Evolutionary conservation across 2,888 invertebrate genomes (phyloP).

Genomic region (Trisateles emortualis): DNA sequence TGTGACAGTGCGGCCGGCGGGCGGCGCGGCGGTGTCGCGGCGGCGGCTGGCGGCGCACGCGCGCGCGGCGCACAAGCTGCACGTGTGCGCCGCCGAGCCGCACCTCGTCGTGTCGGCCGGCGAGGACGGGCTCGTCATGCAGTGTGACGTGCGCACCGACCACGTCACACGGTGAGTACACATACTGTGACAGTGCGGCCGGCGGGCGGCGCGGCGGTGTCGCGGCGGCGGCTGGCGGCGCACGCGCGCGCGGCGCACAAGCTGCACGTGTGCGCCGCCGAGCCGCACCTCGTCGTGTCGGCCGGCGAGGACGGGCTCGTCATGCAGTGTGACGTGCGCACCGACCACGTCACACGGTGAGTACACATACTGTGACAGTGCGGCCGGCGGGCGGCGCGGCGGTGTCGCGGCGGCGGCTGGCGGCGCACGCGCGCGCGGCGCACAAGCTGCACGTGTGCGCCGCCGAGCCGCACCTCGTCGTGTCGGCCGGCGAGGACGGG

Average conservation of each 20-base stretch:
- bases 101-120: conserved; percentile 94
- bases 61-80: conserved; percentile 95
- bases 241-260: conserved; percentile 94
- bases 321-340: conserved; percentile 93
- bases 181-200: conserved; percentile 88
- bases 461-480: conserved; percentile 91
- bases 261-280: conserved; percentile 91
- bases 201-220: conserved; percentile 82
- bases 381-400: no score
- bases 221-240: conserved; percentile 89
- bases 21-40: conserved; percentile 82
- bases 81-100: conserved; percentile 91
- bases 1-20: conserved; percentile 87
- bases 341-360: conserved; percentile 87
- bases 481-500: conserved; percentile 97
- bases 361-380: no score
- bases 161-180: conserved; percentile 87
- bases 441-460: conserved; percentile 94
- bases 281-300: conserved; percentile 92
- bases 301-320: conserved; percentile 96
- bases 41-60: conserved; percentile 90
- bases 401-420: no score
- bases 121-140: conserved; percentile 94
- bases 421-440: no score
- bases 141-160: conserved; percentile 92